Base-by-base conservation (phyloP, 2,888 invertebrate genomes). In the Steinernema carpocapsae region DNA sequence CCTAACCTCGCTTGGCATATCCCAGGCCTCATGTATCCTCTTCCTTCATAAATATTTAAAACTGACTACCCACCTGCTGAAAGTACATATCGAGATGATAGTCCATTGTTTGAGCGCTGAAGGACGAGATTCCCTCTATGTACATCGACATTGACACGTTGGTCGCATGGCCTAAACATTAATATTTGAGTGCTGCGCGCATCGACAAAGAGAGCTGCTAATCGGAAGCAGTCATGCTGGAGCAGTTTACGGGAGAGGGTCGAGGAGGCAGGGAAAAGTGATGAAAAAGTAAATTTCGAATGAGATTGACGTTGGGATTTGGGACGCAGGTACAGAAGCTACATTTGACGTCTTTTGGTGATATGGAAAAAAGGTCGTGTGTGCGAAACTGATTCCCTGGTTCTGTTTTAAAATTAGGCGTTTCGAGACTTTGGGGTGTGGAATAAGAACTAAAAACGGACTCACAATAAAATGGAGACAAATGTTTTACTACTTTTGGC, bases 41-140 rank as follows among this genome's bases (percentile, higher is more conserved):
- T 12, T 1, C 2, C 43, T 22, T 72, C 12, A 51, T 19, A 2
- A 70, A 76, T 29, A 37, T 76, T 42, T 22, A 10, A 76, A 3
- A 4, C 0, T 37, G 17, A 78, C 29, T 19, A 10, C 7, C 19
- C 10, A 77, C 80, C 76, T 83, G 81, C 76, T 86, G 86, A 72
- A 87, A 86, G 77, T 87, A 87, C 77, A 86, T 82, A 74, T 87
- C 87, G 26, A 87, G 74, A 46, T 86, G 85, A 64, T 85, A 87
- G 77, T 87, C 87, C 87, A 87, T 87, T 7, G 86, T 85, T 78
- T 86, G 85, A n/a, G 87, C 86, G 46, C 81, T 80, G 75, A 87
- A 87, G 7, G 86, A 86, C 24, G 84, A 84, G 77, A 87, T 86
- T 51, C 86, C 87, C 76, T 87, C 87, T 64, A 87, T 87, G 78